Evolutionary conservation across 2,797 vertebrate species (phyloP).

Genomic region (Gadopsis bispinosus): DNA sequence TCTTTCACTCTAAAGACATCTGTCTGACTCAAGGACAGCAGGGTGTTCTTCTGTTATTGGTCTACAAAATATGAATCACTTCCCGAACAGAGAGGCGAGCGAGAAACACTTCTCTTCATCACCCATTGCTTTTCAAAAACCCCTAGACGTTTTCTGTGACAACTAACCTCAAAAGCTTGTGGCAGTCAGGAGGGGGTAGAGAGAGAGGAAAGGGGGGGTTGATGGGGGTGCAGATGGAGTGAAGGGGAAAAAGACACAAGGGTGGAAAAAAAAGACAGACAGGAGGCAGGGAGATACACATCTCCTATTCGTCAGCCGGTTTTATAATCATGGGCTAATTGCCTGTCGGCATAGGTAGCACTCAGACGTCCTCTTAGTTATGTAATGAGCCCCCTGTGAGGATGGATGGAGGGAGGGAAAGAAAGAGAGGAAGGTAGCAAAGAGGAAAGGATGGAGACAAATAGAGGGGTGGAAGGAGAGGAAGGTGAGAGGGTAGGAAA

Average conservation of each 20-base stretch:
- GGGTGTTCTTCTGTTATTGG: conserved; percentile 28
- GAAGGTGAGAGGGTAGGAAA: conserved; percentile 35
- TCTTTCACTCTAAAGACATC: conserved; percentile 50
- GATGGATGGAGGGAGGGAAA: conserved; percentile 3
- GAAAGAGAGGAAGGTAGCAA: neutral
- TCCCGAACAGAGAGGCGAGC: conserved; percentile 30
- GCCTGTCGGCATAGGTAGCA: conserved; percentile 77
- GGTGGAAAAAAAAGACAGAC: conserved; percentile 26
- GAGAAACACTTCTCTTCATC: conserved; percentile 9
- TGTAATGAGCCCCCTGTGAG: conserved; percentile 55
- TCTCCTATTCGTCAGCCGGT: conserved; percentile 62
- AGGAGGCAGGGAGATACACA: conserved; percentile 53
- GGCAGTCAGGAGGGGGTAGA: neutral
- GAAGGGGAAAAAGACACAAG: conserved; percentile 37
- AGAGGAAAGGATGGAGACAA: conserved; percentile 41
- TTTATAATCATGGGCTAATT: conserved; percentile 78
- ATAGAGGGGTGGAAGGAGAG: conserved; percentile 19
- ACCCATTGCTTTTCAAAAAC: conserved; percentile 14
- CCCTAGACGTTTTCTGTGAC: conserved; percentile 48
- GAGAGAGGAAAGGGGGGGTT: neutral
- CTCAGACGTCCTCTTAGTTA: conserved; percentile 69
- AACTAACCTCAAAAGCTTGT: conserved; percentile 39
- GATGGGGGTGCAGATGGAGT: neutral
- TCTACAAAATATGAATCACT: conserved; percentile 31
- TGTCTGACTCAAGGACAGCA: conserved; percentile 45